Base-by-base conservation (phyloP, 2,113 vertebrate genomes). In the Agapornis roseicollis region DNA sequence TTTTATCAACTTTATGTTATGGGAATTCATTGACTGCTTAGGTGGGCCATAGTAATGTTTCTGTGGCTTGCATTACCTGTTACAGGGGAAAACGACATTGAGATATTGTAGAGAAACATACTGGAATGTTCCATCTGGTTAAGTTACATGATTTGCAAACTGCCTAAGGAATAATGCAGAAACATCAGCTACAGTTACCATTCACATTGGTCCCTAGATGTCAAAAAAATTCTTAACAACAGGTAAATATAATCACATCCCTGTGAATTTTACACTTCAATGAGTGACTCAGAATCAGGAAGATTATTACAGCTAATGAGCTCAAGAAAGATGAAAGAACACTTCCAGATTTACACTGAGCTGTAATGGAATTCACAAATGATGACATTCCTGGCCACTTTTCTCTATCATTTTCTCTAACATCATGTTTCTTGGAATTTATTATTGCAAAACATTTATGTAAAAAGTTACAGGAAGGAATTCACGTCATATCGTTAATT, bases 161-260 rank as follows among this genome's bases (percentile, higher is more conserved):
- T 80, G 61, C 69, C 61, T 83, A 50, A 73, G 69, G 49, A 96
- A 88, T 88, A 72, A 68, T 31, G 42, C 33, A 83, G 82, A 73
- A 87, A 53, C n/a, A 73, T 68, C 91, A 91, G 46, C 33, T 93
- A 78, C 53, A 80, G 55, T 55, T 90, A 85, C 47, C 35, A 27
- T 81, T 95, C 85, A 92, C 69, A 69, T 66, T 53, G 63, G 41
- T 80, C 37, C 27, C 42, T 64, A 60, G 37, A 94, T 70, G 58
- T 86, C 25, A 89, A 66, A 90, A 81, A 83, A 55, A 29, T 29
- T 83, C 78, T 80, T 73, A 82, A 91, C 28, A 88, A 88, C 94
- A 94, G 91, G 94, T 95, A 96, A 94, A 93, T 90, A 93, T 90
- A 93, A 76, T 72, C 60, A 53, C 63, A 80, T 90, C 13, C 69